Evolutionary conservation across 2,113 vertebrate species (phyloP), one percentile per base, ranked within the genome.

Genomic region (Solea solea): DNA sequence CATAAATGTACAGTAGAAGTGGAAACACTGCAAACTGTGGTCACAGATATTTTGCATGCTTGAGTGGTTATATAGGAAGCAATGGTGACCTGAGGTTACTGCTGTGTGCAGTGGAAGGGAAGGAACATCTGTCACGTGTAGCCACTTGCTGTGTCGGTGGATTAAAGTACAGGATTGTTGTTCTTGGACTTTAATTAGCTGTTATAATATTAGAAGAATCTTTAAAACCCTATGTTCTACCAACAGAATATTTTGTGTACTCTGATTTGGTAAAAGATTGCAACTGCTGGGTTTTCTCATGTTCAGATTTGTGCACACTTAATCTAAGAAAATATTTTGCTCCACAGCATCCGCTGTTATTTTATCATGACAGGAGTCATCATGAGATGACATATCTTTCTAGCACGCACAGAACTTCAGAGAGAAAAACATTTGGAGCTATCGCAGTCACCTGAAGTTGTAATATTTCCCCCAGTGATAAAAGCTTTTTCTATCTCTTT

Each of bases 91-190:
- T 49, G 48, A 64, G 58, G 66, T 60, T 42, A 57, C 39, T 44
- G 64, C 60, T 68, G 60, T 5, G 21, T 56, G 21, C 64, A 34
- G 27, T n/a, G 25, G 21, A 42, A 54, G 50, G 25, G 8, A 50
- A 40, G 45, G 62, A 76, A 69, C 64, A 69, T 64, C 64, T 72
- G 60, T 76, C 25, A 8, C 59, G 55, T 16, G 59, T 51, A 65
- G 68, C 41, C 8, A 13, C 12, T 44, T 25, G 25, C 39, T 21
- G 28, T 62, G 50, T 66, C 3, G 2, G 40, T 59, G 42, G 68
- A 57, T 46, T 42, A 12, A 61, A 28, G 34, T 45, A 44, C 8
- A 46, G 27, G 1, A 48, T 41, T 3, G 11, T 46, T 58, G 13
- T 64, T 42, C 11, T 46, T 50, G 13, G 16, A 54, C 27, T 72